Base-by-base conservation (phyloP, 2,797 vertebrate genomes). In the Amblyraja radiata region DNA sequence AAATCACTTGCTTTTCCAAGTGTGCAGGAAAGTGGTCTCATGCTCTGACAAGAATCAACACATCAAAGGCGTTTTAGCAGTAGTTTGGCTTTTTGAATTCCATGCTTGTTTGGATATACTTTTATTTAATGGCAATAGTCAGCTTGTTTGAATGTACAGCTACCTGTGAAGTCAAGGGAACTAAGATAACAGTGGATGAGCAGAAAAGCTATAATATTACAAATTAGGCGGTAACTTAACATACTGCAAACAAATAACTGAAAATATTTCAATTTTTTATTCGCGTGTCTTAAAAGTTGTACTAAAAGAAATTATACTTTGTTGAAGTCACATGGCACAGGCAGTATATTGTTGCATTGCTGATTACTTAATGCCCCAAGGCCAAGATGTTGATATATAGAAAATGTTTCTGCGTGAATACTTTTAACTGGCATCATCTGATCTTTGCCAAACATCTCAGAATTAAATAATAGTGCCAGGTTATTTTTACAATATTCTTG, bases 351-450 rank as follows among this genome's bases (percentile, higher is more conserved):
- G 63, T 71, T 32, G 86, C 36, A 39, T 39, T 68, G 18, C 86
- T 90, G 14, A 68, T 90, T 90, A 71, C 46, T 90, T 39, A 90
- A 39, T 36, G 21, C 32, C 65, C 88, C 65, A 90, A 71, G 86
- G 88, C 88, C 36, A 16, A 90, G 46, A 71, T 32, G 36, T 71
- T 4, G 28, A 90, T 11, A 71, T 39, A 90, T 32, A 6, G 84
- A 63, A 88, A 88, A 68, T 90, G 21, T 90, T 90, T 90, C 18
- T 65, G 65, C 16, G 32, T 25, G 16, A 4, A 71, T 90, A 71
- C 39, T 68, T 71, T 90, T 54, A 68, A 65, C 32, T 18, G 86
- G 32, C 68, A 7, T 39, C 21, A 36, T 90, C 63, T 21, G 65
- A 90, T 90, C 39, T 90, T 71, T 39, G 65, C 86, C 1, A 88